These are phyloP conservation scores for Xiphias gladius DNA, from an alignment of 2,113 vertebrate genomes.

Conservation along the genomic window DNA sequence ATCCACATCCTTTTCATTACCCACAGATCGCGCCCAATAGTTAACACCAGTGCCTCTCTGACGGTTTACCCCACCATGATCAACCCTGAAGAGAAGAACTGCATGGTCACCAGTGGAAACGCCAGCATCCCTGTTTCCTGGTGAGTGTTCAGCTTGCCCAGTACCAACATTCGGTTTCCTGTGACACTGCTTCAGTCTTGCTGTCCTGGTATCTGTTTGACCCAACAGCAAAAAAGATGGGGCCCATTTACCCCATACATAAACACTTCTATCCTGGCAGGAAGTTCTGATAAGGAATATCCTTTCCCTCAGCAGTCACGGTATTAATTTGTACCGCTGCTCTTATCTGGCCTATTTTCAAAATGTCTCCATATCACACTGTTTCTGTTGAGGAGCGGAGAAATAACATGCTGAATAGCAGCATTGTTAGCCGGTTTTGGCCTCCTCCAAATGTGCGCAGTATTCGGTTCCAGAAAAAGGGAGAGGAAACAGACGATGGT, in stretches of 20 bases:
- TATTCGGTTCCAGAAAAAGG: conserved; percentile 48
- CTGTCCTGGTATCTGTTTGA: conserved; percentile 38
- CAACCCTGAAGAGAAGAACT: conserved; percentile 93
- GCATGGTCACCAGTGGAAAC: conserved; percentile 79
- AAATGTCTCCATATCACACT: conserved; percentile 28
- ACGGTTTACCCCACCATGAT: conserved; percentile 90
- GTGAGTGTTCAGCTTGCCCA: conserved; percentile 77
- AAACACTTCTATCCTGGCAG: conserved; percentile 50
- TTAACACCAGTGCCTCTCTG: conserved; percentile 87
- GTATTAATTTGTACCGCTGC: conserved; percentile 7
- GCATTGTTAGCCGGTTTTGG: conserved; percentile 65
- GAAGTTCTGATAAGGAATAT: conserved; percentile 64
- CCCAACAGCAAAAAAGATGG: conserved; percentile 21
- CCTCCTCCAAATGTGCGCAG: conserved; percentile 59
- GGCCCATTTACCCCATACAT: conserved; percentile 28
- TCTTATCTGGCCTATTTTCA: conserved; percentile 60
- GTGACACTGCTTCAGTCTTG: conserved; percentile 10
- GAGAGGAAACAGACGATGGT: conserved; percentile 71
- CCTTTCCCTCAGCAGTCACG: conserved; percentile 37
- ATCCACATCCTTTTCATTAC: not conserved
- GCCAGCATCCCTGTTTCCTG: conserved; percentile 86
- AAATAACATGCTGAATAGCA: conserved; percentile 64
- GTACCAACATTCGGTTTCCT: conserved; percentile 21
- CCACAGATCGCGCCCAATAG: conserved; percentile 90
- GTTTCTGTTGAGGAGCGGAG: conserved; percentile 36